Conservation (phyloP, 2,888 invertebrate species). For the Rhingia rostrata region DNA sequence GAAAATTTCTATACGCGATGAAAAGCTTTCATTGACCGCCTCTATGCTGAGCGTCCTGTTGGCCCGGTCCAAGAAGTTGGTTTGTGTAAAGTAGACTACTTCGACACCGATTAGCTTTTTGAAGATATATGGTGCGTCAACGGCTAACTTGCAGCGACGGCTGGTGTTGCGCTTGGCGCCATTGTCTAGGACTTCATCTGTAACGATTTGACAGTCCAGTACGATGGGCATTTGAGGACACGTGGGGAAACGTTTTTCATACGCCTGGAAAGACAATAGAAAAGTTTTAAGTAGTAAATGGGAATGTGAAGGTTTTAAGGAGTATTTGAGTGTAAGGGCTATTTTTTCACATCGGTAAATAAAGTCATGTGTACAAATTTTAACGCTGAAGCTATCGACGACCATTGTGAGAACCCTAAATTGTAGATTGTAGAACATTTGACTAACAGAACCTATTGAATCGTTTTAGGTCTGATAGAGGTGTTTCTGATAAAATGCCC, state of each 20-base stretch:
- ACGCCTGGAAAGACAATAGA: constrained; percentile 87
- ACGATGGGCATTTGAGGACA: constrained; percentile 98
- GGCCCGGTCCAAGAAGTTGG: constrained; percentile 91
- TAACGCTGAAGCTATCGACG: no score
- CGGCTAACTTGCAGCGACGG: constrained; percentile 93
- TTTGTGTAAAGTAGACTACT: constrained; percentile 94
- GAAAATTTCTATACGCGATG: constrained; percentile 90
- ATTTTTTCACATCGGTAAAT: no score
- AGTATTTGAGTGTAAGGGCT: no score
- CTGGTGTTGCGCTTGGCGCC: constrained; percentile 91
- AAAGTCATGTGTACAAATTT: no score
- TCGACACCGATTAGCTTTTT: constrained; percentile 98
- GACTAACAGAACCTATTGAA: no score
- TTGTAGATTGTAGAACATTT: no score
- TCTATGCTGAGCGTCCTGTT: constrained; percentile 92
- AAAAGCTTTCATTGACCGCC: constrained; percentile 96
- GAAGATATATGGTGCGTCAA: constrained; percentile 96
- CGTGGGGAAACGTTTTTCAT: constrained; percentile 95
- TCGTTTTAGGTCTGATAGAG: no score
- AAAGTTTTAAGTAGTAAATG: no score
- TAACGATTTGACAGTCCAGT: constrained; percentile 91
- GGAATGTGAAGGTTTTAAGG: no score
- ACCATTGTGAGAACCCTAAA: no score
- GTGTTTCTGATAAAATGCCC: no score
- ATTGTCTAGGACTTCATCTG: constrained; percentile 90